These are phyloP conservation scores for Eunapius fragilis DNA, from an alignment of 37 sponge, comb jelly and placozoan genomes.

Conservation along the genomic window DNA sequence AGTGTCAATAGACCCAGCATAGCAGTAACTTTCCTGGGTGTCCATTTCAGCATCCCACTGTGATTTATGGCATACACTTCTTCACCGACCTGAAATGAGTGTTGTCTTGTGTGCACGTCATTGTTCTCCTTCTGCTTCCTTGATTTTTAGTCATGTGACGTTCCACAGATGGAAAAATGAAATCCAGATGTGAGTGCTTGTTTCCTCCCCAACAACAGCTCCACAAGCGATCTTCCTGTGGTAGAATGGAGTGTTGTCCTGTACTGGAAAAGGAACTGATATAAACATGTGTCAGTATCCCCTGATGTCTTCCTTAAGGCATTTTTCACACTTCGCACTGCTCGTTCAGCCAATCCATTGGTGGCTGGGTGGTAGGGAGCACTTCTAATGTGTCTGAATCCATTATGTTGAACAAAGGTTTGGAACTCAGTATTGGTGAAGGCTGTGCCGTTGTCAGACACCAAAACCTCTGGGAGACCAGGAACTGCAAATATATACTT, in stretches of 20 bases:
- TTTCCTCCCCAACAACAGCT: too few species aligned
- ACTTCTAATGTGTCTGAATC: constrained; percentile 4
- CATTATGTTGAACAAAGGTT: constrained; percentile 11
- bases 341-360: constrained; percentile 15
- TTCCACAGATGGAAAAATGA: neutral
- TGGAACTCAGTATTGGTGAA: constrained; percentile 1
- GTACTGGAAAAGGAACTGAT: too few species aligned
- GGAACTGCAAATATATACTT: constrained; percentile 25
- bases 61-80: neutral
- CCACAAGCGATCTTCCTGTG: too few species aligned
- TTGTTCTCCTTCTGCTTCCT: neutral
- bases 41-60: neutral
- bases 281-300: neutral
- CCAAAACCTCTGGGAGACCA: constrained; percentile 46
- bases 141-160: too few species aligned
- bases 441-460: constrained; percentile 14
- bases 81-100: too few species aligned
- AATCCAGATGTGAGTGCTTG: too few species aligned
- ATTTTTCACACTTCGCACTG: constrained; percentile 25
- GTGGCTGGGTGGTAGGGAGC: constrained; percentile 20
- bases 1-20: neutral
- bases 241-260: too few species aligned
- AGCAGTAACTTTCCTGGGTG: neutral
- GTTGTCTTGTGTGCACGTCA: neutral
- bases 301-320: neutral